Percentiles rank a stretch among this genome's conserved stretches.
These are phyloP conservation scores for Spicauda simplicius DNA, from an alignment of 2,888 invertebrate genomes.

Conservation along the genomic window DNA sequence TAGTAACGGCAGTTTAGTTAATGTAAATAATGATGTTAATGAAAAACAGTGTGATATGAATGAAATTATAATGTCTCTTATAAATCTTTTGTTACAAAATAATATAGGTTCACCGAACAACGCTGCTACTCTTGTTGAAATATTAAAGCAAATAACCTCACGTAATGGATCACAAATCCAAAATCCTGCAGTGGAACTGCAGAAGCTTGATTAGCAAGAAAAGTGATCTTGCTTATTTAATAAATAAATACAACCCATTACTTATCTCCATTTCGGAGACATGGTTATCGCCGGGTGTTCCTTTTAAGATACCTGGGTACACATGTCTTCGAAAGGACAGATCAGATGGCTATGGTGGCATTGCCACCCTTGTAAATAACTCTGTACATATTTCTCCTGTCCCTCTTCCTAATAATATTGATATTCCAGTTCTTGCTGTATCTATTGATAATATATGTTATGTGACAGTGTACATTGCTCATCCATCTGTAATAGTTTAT, in stretches of 20 bases:
- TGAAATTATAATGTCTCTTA: background rate
- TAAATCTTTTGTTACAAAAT: background rate
- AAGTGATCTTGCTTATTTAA: conserved; percentile 8
- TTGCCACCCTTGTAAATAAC: conserved; percentile 24
- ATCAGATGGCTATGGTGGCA: conserved; percentile 28
- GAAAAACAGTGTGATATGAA: background rate
- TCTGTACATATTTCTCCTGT: conserved; percentile 43
- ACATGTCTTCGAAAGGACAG: conserved; percentile 20
- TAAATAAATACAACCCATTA: conserved; percentile 25
- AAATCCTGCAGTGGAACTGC: conserved; percentile 21
- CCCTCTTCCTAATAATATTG: background rate
- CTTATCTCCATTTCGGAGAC: conserved; percentile 25
- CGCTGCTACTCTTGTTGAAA: background rate
- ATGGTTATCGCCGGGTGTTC: conserved; percentile 8
- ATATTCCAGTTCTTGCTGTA: background rate
- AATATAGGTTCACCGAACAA: background rate
- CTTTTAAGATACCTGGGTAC: conserved; percentile 18
- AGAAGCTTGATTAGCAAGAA: conserved; percentile 13
- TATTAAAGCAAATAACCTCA: background rate
- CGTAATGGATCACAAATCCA: background rate
- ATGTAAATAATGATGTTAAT: background rate
- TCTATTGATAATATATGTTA: background rate
- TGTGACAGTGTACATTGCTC: background rate
- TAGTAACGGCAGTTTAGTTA: background rate
- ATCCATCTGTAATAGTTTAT: background rate